A percentile compares a stretch with the other conserved stretches of the same genome.
phyloP scores from a whole-genome alignment of 2,113 vertebrate genomes.

The Leptobrachium leishanense region DNA sequence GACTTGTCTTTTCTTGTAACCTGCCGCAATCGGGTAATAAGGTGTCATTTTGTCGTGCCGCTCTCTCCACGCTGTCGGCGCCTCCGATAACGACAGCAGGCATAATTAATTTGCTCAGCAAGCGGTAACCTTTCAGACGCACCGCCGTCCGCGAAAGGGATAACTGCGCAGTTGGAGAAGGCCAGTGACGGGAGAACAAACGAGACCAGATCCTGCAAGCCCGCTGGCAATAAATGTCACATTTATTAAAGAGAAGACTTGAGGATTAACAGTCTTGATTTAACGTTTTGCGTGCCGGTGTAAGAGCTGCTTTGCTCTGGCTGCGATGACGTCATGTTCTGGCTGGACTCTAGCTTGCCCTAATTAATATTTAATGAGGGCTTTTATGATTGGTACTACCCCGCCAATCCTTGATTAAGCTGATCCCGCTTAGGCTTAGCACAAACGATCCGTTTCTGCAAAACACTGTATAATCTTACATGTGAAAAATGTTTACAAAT shows the following conservation, averaged over 20 bases:
- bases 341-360: not conserved
- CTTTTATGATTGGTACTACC: not conserved
- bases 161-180: slow-evolving; percentile 22
- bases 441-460: too few species aligned
- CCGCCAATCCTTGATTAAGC: not conserved
- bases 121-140: slow-evolving; percentile 30
- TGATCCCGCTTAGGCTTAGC: too few species aligned
- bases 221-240: slow-evolving; percentile 31
- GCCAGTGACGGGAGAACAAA: slow-evolving; percentile 21
- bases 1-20: not conserved
- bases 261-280: not conserved
- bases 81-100: slow-evolving; percentile 11
- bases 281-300: slow-evolving; percentile 12
- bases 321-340: not conserved
- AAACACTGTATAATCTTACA: too few species aligned
- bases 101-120: slow-evolving; percentile 15
- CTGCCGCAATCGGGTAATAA: not conserved
- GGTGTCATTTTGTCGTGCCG: not conserved
- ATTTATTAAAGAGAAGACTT: slow-evolving; percentile 27
- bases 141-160: slow-evolving; percentile 23
- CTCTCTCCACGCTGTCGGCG: not conserved
- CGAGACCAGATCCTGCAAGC: slow-evolving; percentile 10
- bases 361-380: not conserved
- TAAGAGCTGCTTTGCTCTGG: not conserved
- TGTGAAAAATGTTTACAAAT: too few species aligned